A percentile compares a stretch with the other conserved stretches of the same genome.
Evolutionary conservation across 1,140 invertebrate species (phyloP).

Genomic region (Cydia pomonella): DNA sequence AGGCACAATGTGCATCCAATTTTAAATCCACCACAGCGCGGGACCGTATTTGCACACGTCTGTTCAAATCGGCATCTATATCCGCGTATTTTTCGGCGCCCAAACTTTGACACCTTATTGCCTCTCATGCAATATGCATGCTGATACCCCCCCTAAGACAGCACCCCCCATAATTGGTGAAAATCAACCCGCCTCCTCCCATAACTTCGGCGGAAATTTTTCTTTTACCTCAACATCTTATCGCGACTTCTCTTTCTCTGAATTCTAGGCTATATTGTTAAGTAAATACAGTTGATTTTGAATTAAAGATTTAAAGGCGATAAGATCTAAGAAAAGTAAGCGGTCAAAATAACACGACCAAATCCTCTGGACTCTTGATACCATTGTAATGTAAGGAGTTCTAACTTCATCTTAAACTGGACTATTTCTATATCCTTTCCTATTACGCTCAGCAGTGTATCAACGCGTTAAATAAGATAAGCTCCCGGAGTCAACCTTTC

Average conservation of each 20-base stretch:
- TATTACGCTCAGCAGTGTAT: constrained; percentile 24
- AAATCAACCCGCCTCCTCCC: constrained; percentile 44
- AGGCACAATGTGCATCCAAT: constrained; percentile 56
- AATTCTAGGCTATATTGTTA: not conserved
- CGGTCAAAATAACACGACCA: constrained; percentile 19
- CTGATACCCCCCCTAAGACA: constrained; percentile 52
- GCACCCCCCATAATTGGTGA: constrained; percentile 57
- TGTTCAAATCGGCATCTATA: constrained; percentile 20
- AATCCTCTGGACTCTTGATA: not conserved
- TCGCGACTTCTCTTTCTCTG: not conserved
- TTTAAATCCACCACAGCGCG: constrained; percentile 32
- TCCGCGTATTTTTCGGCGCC: constrained; percentile 44
- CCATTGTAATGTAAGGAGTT: not conserved
- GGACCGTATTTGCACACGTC: constrained; percentile 26
- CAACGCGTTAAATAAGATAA: constrained; percentile 29
- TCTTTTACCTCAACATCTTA: constrained; percentile 16
- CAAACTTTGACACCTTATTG: constrained; percentile 70
- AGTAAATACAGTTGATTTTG: not conserved
- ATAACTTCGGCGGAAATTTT: constrained; percentile 36
- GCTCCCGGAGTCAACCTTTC: constrained; percentile 20
- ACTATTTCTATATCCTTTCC: constrained; percentile 4
- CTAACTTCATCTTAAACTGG: not conserved
- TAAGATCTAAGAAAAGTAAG: constrained; percentile 3
- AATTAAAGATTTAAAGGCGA: not conserved
- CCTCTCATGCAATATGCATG: constrained; percentile 73